Conservation (phyloP, 2,888 invertebrate genomes). For the Heliothis peltigera region DNA sequence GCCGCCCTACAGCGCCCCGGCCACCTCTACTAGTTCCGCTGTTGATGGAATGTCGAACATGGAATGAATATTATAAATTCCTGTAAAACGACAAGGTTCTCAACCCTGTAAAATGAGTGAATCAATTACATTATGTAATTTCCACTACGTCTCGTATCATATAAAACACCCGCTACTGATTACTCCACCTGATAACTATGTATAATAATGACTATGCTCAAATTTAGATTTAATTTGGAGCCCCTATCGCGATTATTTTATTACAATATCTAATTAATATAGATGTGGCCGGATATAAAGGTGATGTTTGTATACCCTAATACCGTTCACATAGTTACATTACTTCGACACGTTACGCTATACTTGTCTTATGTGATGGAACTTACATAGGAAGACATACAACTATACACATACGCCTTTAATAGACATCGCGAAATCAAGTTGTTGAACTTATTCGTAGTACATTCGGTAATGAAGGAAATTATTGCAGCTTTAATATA, state of each 20-base stretch:
- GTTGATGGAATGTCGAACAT: slow-evolving; percentile 70
- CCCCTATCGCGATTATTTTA: slow-evolving; percentile 76
- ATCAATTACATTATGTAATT: slow-evolving; percentile 69
- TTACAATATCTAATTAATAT: slow-evolving; percentile 78
- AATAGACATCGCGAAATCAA: slow-evolving; percentile 72
- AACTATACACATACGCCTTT: slow-evolving; percentile 81
- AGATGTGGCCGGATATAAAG: slow-evolving; percentile 83
- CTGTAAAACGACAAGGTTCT: slow-evolving; percentile 79
- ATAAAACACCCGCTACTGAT: slow-evolving; percentile 80
- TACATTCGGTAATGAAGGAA: slow-evolving; percentile 51
- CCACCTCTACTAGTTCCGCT: slow-evolving; percentile 56
- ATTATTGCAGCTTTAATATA: slow-evolving; percentile 47
- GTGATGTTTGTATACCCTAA: slow-evolving; percentile 80
- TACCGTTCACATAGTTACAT: slow-evolving; percentile 74
- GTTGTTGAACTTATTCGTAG: slow-evolving; percentile 36
- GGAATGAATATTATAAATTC: slow-evolving; percentile 77
- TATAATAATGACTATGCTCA: slow-evolving; percentile 75
- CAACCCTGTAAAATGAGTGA: slow-evolving; percentile 77
- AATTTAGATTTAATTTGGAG: slow-evolving; percentile 76
- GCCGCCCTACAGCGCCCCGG: slow-evolving; percentile 5
- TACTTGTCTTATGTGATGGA: slow-evolving; percentile 78
- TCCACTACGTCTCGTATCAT: slow-evolving; percentile 78
- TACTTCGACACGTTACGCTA: slow-evolving; percentile 74
- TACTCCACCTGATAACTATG: slow-evolving; percentile 73
- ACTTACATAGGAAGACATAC: slow-evolving; percentile 89